A percentile compares a stretch with the other conserved stretches of the same genome.
Evolutionary conservation across 1,140 invertebrate species (phyloP).

Genomic region (Aphidius gifuensis): DNA sequence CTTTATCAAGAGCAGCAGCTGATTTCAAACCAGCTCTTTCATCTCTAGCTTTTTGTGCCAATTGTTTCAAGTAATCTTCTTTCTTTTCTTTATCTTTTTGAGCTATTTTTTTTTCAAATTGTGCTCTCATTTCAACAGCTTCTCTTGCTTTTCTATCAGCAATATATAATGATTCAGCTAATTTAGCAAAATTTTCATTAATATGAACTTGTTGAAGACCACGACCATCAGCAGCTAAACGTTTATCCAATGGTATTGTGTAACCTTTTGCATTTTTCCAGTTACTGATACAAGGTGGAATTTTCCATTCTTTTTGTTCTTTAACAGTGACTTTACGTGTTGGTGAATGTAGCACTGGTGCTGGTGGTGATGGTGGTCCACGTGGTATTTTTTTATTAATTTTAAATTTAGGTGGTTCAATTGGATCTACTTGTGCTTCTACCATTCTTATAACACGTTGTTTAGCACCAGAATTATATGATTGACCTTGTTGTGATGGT

Average conservation of each 20-base stretch:
- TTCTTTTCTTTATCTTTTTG: constrained; percentile 99
- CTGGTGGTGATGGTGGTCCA: constrained; percentile 96
- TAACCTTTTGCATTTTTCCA: constrained; percentile 99
- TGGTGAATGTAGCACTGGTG: constrained; percentile 95
- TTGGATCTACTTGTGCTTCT: constrained; percentile 93
- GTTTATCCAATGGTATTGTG: constrained; percentile 97
- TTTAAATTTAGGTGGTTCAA: constrained; percentile 96
- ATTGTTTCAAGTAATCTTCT: constrained; percentile 87
- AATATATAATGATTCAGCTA: constrained; percentile 96
- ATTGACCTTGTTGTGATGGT: constrained; percentile 92
- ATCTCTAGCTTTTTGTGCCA: constrained; percentile 94
- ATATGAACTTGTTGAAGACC: constrained; percentile 96
- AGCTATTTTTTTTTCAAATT: constrained; percentile 93
- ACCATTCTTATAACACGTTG: constrained; percentile 97
- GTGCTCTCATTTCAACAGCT: constrained; percentile 92
- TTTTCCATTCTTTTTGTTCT: constrained; percentile 99
- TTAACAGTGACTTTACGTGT: constrained; percentile 96
- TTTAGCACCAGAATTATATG: constrained; percentile 95
- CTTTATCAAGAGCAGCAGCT: constrained; percentile 54
- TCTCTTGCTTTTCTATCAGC: constrained; percentile 97
- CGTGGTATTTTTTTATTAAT: constrained; percentile 95
- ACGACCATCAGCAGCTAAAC: constrained; percentile 95
- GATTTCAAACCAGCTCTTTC: constrained; percentile 83
- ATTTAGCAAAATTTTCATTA: constrained; percentile 98
- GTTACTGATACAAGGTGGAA: constrained; percentile 98